Base-by-base conservation (phyloP, 2,797 vertebrate genomes). In the Cryptoblepharus egeriae region DNA sequence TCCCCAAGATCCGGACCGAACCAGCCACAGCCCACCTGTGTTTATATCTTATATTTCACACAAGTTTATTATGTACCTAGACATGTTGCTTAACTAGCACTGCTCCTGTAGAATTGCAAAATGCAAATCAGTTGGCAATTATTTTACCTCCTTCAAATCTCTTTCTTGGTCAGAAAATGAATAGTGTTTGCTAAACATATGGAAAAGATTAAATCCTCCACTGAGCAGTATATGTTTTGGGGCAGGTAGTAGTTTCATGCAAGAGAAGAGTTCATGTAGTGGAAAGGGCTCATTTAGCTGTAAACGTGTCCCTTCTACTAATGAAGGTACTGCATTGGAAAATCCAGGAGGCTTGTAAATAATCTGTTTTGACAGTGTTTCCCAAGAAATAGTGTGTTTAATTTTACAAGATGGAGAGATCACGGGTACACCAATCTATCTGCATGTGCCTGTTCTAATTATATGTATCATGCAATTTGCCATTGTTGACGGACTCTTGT, bases 401-500 rank as follows among this genome's bases (percentile, higher is more conserved):
- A 92, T 94, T 94, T 92, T 93, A 93, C 93, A 81, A 91, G 88
- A 93, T 82, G 57, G 81, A 85, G 85, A 67, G 92, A 92, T 90
- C 88, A 88, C 89, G 94, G 92, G 94, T 96, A 97, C 96, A 97
- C 95, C 96, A 96, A 95, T 92, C 78, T 91, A 94, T 96, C 94
- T 93, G 93, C 96, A 93, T 95, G 94, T 85, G 94, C 91, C 93
- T 88, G 90, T 91, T 94, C 96, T 98, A 98, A 98, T 99, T 98
- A 97, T 95, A 96, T 95, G 93, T 96, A 97, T 97, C 98, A 97
- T 97, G 96, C 94, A 93, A 96, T 97, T 97, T 96, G 92, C 97
- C 94, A 96, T 98, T 97, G 97, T 97, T 96, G 96, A 96, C 95
- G 87, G 95, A 96, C 97, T 97, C 95, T 97, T 97, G 96, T 96